Percentiles rank a stretch among this genome's conserved stretches.
These are phyloP conservation scores for Pygathrix nemaeus DNA, from an alignment of 2,113 vertebrate genomes.

Conservation along the genomic window DNA sequence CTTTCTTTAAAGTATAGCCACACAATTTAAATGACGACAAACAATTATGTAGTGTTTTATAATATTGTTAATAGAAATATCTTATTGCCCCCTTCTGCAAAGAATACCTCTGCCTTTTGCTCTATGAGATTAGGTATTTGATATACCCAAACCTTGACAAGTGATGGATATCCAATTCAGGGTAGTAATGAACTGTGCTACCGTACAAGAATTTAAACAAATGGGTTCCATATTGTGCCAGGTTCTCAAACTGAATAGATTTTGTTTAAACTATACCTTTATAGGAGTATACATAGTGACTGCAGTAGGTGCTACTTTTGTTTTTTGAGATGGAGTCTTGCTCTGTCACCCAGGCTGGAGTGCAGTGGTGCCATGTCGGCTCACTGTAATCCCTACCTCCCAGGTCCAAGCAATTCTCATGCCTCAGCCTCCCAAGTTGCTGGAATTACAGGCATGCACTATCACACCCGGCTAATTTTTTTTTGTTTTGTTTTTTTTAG, in stretches of 20 bases:
- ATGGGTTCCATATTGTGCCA: neutral
- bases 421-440: too few species aligned
- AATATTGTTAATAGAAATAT: neutral
- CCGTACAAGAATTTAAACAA: slow-evolving; percentile 18
- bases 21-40: neutral
- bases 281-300: neutral
- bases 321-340: too few species aligned
- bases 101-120: neutral
- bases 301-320: neutral
- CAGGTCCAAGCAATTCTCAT: too few species aligned
- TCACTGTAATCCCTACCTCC: too few species aligned
- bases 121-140: neutral
- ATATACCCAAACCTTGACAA: neutral
- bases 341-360: too few species aligned
- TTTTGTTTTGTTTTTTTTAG: too few species aligned
- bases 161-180: neutral
- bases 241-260: neutral
- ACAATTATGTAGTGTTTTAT: neutral
- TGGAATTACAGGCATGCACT: too few species aligned
- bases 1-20: neutral
- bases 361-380: too few species aligned
- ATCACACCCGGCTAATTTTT: too few species aligned
- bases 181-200: neutral
- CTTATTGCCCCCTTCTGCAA: neutral
- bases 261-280: neutral